Base-by-base conservation (phyloP, 2,888 invertebrate species). In the Timandra comae region DNA sequence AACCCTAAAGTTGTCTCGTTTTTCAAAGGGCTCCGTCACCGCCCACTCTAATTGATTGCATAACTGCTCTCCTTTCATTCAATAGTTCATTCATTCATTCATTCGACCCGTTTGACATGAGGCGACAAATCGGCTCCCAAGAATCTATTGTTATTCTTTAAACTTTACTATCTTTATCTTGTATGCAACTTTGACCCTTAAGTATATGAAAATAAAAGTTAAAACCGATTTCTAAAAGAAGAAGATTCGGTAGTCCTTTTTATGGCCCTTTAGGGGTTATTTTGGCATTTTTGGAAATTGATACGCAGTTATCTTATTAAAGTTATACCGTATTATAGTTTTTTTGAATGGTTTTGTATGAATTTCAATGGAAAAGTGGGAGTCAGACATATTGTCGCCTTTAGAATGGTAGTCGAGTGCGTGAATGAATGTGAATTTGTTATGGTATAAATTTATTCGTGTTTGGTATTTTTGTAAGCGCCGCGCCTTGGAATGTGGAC, bases 11-110 rank as follows among this genome's bases (percentile, higher is more conserved):
- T 24, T 24, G 54, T 53, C 49, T 64, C 45, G 33, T 35, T 46
- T 61, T 62, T 42, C 47, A 52, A 66, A 66, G 58, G 45, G 46
- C 38, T 33, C 41, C 41, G 38, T 41, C 52, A 61, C 72, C 81
- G 74, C 81, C 82, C 67, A 41, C 70, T 66, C 66, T 79, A 80
- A 79, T 77, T 73, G 76, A 79, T 82, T 82, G 81, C 80, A 71
- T 78, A 77, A 82, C 75, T 69, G 68, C 68, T 67, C 66, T 16
- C 63, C 59, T 56, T 61, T 56, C 59, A 53, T 56, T 56, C 64
- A 53, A 54, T 49, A 61, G 59, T 63, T 65, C 65, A 54, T 46
- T 52, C 54, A 54, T 41, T 54, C 57, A 52, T 59, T 58, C 64
- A 70, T 60, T 57, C 36, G 46, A 55, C 54, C 53, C 60, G 68